phyloP scores from a whole-genome alignment of 2,888 invertebrate species.

The Apodemia mormo region DNA sequence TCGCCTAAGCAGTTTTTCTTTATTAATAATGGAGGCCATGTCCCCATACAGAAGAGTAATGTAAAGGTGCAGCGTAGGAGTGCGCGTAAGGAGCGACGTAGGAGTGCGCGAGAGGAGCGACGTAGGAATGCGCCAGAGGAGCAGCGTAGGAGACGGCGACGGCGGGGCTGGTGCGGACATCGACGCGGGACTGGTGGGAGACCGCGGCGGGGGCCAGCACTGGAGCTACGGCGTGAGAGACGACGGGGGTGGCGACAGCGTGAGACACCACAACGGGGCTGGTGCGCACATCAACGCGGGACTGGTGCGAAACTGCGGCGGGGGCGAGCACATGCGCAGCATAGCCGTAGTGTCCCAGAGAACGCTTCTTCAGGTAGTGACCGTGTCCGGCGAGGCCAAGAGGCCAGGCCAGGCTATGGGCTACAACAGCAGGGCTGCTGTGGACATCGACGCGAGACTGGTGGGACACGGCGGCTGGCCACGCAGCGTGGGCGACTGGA shows the following conservation, averaged over 20 bases:
- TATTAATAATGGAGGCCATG: conserved; percentile 37
- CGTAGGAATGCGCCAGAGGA: conserved; percentile 41
- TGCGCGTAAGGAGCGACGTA: conserved; percentile 27
- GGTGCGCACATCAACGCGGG: conserved; percentile 60
- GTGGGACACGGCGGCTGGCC: too few relatives aligned
- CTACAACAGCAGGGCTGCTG: conserved; percentile 27
- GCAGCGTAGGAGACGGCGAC: conserved; percentile 33
- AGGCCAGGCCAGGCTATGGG: conserved; percentile 33
- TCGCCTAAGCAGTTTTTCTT: conserved; percentile 28
- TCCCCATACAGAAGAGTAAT: conserved; percentile 28
- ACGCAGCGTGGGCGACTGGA: too few relatives aligned
- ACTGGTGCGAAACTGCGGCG: conserved; percentile 72
- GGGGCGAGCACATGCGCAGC: conserved; percentile 50
- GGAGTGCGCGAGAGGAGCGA: conserved; percentile 44
- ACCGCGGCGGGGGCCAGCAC: conserved; percentile 49
- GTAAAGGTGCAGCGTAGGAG: conserved; percentile 24
- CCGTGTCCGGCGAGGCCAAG: conserved; percentile 46
- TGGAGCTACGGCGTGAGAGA: conserved; percentile 44
- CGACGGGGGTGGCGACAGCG: conserved; percentile 44
- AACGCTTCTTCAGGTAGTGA: conserved; percentile 57
- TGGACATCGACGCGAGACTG: too few relatives aligned
- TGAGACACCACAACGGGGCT: conserved; percentile 50
- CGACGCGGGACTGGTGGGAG: conserved; percentile 44
- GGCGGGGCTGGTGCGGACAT: conserved; percentile 46
- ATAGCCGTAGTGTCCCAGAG: conserved; percentile 37